A percentile compares a stretch with the other conserved stretches of the same genome.
phyloP scores from a whole-genome alignment of 2,888 invertebrate species.

The Pasiphila rectangulata region DNA sequence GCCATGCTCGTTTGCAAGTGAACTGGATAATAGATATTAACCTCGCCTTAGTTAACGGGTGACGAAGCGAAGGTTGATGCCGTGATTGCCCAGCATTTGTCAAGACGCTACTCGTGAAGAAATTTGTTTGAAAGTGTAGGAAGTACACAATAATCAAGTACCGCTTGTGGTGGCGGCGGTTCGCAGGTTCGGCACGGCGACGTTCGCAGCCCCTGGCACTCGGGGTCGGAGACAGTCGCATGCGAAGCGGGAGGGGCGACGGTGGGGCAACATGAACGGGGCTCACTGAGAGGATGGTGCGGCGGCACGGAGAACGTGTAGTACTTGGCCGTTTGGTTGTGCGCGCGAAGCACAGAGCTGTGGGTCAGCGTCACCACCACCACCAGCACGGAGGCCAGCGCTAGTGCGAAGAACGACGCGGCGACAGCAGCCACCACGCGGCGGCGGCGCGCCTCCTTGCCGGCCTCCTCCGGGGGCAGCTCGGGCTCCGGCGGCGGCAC shows the following conservation, averaged over 20 bases:
- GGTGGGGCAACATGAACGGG: constrained; percentile 82
- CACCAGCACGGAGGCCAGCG: constrained; percentile 86
- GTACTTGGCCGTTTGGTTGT: constrained; percentile 84
- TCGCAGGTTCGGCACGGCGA: constrained; percentile 60
- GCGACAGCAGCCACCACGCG: constrained; percentile 86
- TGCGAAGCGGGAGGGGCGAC: constrained; percentile 81
- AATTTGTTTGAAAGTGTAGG: constrained; percentile 40
- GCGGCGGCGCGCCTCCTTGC: constrained; percentile 84
- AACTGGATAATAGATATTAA: constrained; percentile 8
- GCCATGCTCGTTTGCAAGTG: constrained; percentile 14
- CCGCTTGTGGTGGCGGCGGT: constrained; percentile 64
- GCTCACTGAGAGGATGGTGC: constrained; percentile 82
- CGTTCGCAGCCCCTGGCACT: constrained; percentile 79
- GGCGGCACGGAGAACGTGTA: constrained; percentile 83
- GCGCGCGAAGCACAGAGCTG: constrained; percentile 83
- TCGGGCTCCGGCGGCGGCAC: constrained; percentile 63
- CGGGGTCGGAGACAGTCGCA: constrained; percentile 80
- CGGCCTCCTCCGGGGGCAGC: constrained; percentile 76
- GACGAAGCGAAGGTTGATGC: constrained; percentile 24
- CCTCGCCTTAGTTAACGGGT: constrained; percentile 4
- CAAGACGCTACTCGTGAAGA: constrained; percentile 40
- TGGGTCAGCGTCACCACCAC: constrained; percentile 89
- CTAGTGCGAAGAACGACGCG: constrained; percentile 86
- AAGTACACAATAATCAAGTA: constrained; percentile 58
- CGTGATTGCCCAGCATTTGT: constrained; percentile 48